Base-by-base conservation (phyloP, 1,140 invertebrate genomes). In the Apolygus lucorum region DNA sequence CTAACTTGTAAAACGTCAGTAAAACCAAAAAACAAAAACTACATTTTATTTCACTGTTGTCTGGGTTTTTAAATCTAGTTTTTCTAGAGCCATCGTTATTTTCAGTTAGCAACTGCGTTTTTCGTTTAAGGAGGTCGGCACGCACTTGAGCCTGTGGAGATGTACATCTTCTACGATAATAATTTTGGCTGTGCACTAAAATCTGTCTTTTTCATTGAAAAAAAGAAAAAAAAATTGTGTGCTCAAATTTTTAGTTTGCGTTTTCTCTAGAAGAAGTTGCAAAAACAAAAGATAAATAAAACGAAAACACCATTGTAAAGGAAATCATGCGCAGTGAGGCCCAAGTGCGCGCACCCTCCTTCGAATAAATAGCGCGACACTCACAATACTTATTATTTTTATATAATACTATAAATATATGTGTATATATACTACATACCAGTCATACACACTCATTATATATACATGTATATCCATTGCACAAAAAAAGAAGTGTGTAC, bases 401-500 rank as follows among this genome's bases (percentile, higher is more conserved):
- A 59, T 59, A 59, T 17, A 59, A 59, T 59, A 24, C 8, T 59
- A 59, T 59, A 34, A 63, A 66, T 66, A n/a, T 66, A 66, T 66
- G 28, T 64, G 29, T 66, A 66, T 66, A 34, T 66, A 66, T 42
- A 63, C 27, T 63, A 66, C 29, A 34, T 29, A 66, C 64, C 27
- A 66, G n/a, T 34, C 54, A 34, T 34, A 66, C 64, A 28, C 29
- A 29, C 64, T 66, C n/a, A 66, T 34, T 29, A 29, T 66, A 66
- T 66, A 66, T 34, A 34, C 64, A 66, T 66, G 29, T 66, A 66
- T 34, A 66, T 66, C 64, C 64, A 66, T 29, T 66, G 64, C 64
- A 66, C 64, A 66, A 66, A 66, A 17, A 66, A 66, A 66, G n/a
- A 66, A 26, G 28, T 66, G 64, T 66, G 64, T 34, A 66, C n/a